Conservation (phyloP, 2,888 invertebrate genomes). For the Fragum whitleyi region DNA sequence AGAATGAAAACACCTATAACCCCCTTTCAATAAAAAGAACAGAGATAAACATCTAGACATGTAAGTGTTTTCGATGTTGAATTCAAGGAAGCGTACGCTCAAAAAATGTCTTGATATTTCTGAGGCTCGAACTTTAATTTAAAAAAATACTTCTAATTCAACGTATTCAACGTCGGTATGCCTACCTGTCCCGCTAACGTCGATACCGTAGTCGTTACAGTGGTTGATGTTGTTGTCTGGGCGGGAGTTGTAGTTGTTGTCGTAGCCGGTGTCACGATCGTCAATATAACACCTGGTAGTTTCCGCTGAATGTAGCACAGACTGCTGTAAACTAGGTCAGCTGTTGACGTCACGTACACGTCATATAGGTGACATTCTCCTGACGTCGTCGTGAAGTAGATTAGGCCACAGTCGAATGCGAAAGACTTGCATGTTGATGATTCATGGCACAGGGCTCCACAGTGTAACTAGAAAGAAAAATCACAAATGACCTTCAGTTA, state of each 20-base stretch:
- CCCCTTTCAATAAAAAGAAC: no score
- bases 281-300: background rate
- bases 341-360: background rate
- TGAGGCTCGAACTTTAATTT: no score
- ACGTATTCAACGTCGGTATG: no score
- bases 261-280: background rate
- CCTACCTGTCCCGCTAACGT: background rate
- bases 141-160: no score
- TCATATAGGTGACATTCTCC: conserved; percentile 12
- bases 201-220: background rate
- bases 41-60: no score
- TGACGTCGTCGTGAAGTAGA: conserved; percentile 3
- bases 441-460: background rate
- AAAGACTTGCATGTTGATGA: background rate
- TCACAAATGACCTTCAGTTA: no score
- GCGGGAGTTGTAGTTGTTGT: background rate
- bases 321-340: background rate
- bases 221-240: background rate
- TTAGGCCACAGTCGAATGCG: background rate
- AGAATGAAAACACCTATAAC: no score
- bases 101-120: no score
- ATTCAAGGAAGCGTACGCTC: no score
- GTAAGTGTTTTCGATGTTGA: no score
- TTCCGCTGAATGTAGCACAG: conserved; percentile 10
- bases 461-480: background rate